Percentiles rank a stretch among this genome's conserved stretches.
phyloP scores from a whole-genome alignment of 2,113 vertebrate species.

The Dasyornis broadbenti region DNA sequence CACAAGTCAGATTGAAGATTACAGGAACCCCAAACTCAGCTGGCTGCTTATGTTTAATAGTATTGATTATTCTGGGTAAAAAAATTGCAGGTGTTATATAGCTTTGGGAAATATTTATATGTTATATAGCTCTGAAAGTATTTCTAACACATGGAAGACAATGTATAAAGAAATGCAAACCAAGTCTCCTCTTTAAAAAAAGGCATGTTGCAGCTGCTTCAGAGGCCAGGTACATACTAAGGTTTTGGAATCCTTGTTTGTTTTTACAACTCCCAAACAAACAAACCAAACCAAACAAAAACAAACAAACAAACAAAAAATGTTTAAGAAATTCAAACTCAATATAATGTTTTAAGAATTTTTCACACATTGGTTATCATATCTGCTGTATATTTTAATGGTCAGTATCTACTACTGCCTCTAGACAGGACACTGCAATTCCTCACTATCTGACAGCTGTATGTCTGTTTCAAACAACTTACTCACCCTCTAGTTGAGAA shows the following conservation, averaged over 20 bases:
- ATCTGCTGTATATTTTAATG: background rate
- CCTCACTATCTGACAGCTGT: background rate
- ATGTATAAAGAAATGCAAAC: background rate
- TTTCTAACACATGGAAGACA: background rate
- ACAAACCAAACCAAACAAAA: background rate
- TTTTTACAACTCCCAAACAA: background rate
- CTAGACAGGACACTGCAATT: background rate
- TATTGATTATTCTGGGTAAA: background rate
- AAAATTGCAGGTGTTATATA: accelerated
- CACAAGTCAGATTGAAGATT: background rate
- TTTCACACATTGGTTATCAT: background rate
- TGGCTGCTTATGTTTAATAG: background rate
- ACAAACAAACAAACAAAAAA: background rate
- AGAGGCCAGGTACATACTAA: background rate
- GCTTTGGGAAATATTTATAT: background rate
- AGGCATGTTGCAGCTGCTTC: background rate
- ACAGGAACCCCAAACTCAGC: background rate
- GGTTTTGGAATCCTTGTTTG: background rate
- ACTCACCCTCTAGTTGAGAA: background rate
- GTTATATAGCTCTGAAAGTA: background rate
- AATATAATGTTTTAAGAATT: background rate
- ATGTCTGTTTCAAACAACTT: background rate
- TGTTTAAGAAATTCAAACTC: accelerated
- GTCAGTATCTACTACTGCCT: background rate
- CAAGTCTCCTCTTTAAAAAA: background rate